Evolutionary conservation across 2,113 vertebrate genomes (phyloP).

Genomic region (Chrysemys picta): DNA sequence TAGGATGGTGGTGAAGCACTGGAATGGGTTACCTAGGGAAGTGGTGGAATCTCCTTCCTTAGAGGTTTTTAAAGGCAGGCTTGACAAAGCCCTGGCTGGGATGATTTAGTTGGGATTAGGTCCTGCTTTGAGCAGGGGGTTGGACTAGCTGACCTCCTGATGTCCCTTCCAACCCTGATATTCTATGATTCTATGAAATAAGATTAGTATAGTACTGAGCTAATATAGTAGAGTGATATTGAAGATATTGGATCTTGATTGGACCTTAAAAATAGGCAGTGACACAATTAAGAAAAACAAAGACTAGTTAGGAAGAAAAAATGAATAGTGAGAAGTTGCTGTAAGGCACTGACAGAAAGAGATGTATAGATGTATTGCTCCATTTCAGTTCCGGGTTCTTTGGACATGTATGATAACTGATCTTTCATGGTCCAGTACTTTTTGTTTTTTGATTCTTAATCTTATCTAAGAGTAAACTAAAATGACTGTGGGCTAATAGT

Average conservation of each 20-base stretch:
- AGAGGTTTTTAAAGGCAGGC: too few species aligned
- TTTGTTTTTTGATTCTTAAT: background rate
- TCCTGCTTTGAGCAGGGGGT: too few species aligned
- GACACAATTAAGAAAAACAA: background rate
- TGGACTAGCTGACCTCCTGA: too few species aligned
- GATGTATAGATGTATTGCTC: background rate
- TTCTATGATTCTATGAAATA: background rate
- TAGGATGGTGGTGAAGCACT: too few species aligned
- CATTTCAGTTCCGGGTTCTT: background rate
- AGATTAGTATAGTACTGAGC: background rate
- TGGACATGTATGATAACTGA: background rate
- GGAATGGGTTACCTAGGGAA: too few species aligned
- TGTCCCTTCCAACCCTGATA: too few species aligned
- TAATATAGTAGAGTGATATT: background rate
- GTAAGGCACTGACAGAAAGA: background rate
- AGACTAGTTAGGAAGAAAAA: fast-evolving
- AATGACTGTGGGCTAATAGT: background rate
- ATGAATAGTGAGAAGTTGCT: background rate
- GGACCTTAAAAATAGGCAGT: background rate
- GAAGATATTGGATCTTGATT: background rate
- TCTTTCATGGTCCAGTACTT: fast-evolving
- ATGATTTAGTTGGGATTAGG: too few species aligned
- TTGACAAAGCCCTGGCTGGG: too few species aligned
- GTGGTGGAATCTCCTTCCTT: too few species aligned
- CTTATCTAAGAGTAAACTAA: background rate